These are phyloP conservation scores for Bombylius discolor DNA, from an alignment of 2,888 invertebrate species.

Conservation along the genomic window DNA sequence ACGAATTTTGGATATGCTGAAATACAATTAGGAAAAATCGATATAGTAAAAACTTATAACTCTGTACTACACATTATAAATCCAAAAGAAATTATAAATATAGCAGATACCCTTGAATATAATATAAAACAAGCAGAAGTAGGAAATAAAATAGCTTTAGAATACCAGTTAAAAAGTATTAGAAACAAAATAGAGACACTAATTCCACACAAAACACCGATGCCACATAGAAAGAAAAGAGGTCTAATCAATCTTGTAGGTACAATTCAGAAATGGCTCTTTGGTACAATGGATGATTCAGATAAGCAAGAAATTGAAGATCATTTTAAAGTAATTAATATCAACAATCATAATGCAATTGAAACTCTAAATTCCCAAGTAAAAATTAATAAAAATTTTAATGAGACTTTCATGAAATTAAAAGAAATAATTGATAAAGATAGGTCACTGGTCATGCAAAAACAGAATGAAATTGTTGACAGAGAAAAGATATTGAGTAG, in stretches of 20 bases:
- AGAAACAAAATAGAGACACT: background rate
- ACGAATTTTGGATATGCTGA: background rate
- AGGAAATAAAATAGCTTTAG: background rate
- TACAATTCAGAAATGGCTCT: conserved; percentile 2
- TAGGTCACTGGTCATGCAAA: no score
- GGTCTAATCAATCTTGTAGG: conserved; percentile 2
- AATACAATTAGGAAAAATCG: background rate
- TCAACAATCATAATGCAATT: conserved; percentile 1
- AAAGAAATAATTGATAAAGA: conserved; percentile 2
- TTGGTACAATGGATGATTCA: background rate
- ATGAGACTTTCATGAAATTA: background rate
- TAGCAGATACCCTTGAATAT: background rate
- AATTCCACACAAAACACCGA: no score
- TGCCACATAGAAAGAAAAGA: conserved; percentile 1
- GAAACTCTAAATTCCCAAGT: conserved; percentile 4
- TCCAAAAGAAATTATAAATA: background rate
- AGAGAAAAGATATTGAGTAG: no score
- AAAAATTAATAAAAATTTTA: background rate
- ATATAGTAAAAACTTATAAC: background rate
- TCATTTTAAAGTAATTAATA: conserved; percentile 3
- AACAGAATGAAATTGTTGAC: no score
- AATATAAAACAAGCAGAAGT: background rate
- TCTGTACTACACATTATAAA: conserved; percentile 1
- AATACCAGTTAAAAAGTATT: background rate
- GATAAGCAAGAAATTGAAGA: conserved; percentile 1